Conservation (phyloP, 2,113 vertebrate genomes). For the Halcyon senegalensis region DNA sequence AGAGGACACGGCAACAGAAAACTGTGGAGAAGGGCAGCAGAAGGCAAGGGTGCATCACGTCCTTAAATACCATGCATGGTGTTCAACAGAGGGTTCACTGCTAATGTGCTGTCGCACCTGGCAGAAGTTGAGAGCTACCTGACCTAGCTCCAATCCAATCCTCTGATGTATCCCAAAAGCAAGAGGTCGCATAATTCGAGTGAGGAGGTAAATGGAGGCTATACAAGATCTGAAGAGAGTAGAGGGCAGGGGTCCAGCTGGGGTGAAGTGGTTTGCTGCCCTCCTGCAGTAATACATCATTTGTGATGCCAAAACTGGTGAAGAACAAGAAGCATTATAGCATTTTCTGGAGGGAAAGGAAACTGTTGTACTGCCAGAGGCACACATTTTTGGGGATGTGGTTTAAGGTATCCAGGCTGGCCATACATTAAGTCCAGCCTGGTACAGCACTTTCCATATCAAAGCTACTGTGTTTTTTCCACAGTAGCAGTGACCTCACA, state of each 20-base stretch:
- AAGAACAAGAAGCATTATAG: not conserved
- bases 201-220: not conserved
- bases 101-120: not conserved
- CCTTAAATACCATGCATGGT: not conserved
- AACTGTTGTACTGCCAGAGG: not conserved
- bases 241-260: not conserved
- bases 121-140: not conserved
- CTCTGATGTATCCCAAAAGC: not conserved
- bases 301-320: not conserved
- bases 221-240: not conserved
- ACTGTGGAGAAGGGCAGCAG: not conserved
- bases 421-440: not conserved
- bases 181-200: not conserved
- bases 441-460: not conserved
- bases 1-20: not conserved
- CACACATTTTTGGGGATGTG: not conserved
- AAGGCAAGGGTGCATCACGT: not conserved
- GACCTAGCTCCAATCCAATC: not conserved
- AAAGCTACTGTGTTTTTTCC: slow-evolving; percentile 12
- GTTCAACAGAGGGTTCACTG: not conserved
- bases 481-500: not conserved
- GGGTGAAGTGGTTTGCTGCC: not conserved
- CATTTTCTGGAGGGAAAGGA: not conserved
- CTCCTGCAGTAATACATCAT: not conserved
- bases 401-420: not conserved